These are phyloP conservation scores for Pseudochirops cupreus DNA, from an alignment of 2,797 vertebrate genomes.

Conservation along the genomic window DNA sequence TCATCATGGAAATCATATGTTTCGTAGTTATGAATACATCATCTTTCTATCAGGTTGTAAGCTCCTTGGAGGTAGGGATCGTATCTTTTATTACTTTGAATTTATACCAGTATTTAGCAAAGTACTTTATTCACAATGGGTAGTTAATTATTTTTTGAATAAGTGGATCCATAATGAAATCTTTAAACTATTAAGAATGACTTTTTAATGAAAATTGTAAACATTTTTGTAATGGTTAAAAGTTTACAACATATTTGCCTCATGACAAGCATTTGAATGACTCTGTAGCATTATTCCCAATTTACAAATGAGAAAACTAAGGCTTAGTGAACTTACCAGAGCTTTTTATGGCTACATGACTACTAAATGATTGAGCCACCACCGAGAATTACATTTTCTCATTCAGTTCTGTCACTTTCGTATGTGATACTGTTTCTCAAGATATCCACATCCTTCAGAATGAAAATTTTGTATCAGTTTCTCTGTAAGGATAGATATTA, in stretches of 20 bases:
- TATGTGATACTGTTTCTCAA: not conserved
- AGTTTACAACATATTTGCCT: not conserved
- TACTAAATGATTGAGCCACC: no score
- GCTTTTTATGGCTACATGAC: not conserved
- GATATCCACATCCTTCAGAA: not conserved
- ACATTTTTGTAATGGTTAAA: not conserved
- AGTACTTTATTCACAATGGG: not conserved
- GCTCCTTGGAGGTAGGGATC: not conserved
- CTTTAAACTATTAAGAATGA: not conserved
- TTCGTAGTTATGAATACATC: accelerated
- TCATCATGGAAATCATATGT: not conserved
- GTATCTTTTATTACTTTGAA: not conserved
- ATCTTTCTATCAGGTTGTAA: not conserved
- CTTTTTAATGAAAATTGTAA: not conserved
- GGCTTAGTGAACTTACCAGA: not conserved
- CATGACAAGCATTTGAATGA: not conserved
- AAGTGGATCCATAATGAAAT: not conserved
- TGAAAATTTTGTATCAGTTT: not conserved
- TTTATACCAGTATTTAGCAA: not conserved
- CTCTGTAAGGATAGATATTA: not conserved
- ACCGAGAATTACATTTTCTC: not conserved
- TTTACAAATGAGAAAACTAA: not conserved
- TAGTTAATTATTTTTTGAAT: not conserved
- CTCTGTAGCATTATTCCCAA: not conserved
- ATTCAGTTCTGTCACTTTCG: not conserved